Base-by-base conservation (phyloP, 2,888 invertebrate species). In the Anoplius nigerrimus region DNA sequence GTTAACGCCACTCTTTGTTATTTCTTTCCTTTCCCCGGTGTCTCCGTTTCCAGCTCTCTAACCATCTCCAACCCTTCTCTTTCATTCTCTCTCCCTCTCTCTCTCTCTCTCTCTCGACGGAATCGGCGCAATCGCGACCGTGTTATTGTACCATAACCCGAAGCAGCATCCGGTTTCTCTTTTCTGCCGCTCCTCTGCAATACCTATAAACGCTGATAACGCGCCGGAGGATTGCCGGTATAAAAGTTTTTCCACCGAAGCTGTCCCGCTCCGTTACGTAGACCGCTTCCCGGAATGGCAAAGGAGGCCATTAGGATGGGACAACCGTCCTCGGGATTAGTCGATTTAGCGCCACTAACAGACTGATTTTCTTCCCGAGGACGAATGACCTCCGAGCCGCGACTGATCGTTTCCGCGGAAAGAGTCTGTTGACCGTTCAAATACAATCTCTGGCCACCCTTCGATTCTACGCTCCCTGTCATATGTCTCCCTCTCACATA, bases 91-190 rank as follows among this genome's bases (percentile, higher is more conserved):
- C 21, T 57, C n/a, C 20, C 4, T 43, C 22, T 43, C n/a, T 21
- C 18, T n/a, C 42, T 45, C 43, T 42, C 15, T n/a, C 57, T 20
- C 16, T 45, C 42, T 45, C 59, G 54, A 59, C 20, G 48, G 16
- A 24, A 45, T 48, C 20, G n/a, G 51, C 52, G 52, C 34, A 46
- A 61, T 54, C 42, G 56, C 48, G 62, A 62, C 24, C 55, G 68
- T 62, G 60, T 61, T 76, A 69, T 69, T 71, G 76, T 53, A 66
- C 22, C 62, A 69, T 74, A 72, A 66, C 34, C 64, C 63, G 61
- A 58, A 46, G 15, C 24, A 46, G 22, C 27, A 51, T 63, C 61
- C 66, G 53, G 52, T 63, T 63, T 58, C 45, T 57, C 45, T 54
- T 43, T 16, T 21, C 13, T 11, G 51, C 16, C 13, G 48, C 57